A percentile compares a stretch with the other conserved stretches of the same genome.
Evolutionary conservation across 2,113 vertebrate genomes (phyloP).

Genomic region (Gopherus evgoodei): DNA sequence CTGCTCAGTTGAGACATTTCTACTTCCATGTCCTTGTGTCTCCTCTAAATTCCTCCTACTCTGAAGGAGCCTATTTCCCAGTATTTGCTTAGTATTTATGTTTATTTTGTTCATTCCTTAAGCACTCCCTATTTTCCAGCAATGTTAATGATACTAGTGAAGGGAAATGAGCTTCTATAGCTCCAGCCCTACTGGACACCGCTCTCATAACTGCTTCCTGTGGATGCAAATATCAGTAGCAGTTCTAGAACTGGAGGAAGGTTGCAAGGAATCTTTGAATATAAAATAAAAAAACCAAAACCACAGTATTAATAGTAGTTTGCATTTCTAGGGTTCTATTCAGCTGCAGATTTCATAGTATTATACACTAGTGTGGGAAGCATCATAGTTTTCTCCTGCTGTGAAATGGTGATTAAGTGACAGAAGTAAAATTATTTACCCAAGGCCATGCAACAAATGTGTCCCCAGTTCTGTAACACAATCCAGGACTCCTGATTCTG

Average conservation of each 20-base stretch:
- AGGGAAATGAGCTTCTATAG: neutral
- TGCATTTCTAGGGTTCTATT: neutral
- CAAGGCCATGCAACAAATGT: fast-evolving
- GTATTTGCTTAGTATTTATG: neutral
- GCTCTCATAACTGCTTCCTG: neutral
- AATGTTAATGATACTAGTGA: neutral
- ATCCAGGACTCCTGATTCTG: fast-evolving
- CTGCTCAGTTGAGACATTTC: neutral
- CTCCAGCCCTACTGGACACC: neutral
- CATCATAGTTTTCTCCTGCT: neutral
- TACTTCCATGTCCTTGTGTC: neutral
- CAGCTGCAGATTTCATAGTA: neutral
- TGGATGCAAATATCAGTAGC: neutral
- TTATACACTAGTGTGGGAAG: neutral
- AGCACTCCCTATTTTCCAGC: neutral
- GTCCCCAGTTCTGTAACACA: neutral
- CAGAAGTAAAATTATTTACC: neutral
- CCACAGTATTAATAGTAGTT: constrained; percentile 11
- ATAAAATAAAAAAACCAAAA: neutral
- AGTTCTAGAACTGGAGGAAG: neutral
- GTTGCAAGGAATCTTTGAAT: constrained; percentile 3
- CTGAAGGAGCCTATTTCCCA: neutral
- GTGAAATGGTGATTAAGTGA: neutral
- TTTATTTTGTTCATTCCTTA: neutral
- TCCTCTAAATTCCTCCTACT: neutral